Evolutionary conservation across 2,113 vertebrate species (phyloP).

Genomic region (Peromyscus leucopus): DNA sequence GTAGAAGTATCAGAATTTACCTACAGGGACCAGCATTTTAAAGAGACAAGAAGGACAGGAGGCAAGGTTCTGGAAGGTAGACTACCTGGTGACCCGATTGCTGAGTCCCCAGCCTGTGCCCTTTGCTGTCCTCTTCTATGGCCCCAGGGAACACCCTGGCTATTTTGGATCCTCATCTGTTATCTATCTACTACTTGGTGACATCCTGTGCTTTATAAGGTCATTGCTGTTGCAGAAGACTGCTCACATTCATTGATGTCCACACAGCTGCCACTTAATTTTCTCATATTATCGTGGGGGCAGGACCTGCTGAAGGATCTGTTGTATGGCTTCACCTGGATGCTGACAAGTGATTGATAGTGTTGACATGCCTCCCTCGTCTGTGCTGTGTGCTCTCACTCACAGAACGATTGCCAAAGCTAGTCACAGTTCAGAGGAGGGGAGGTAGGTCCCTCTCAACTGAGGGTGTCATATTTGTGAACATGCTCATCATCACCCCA

Average conservation of each 20-base stretch:
- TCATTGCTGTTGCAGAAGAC: background rate
- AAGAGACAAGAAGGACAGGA: background rate
- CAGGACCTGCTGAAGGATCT: background rate
- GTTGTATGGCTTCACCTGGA: background rate
- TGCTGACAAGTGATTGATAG: background rate
- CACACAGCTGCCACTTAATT: background rate
- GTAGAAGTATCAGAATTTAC: background rate
- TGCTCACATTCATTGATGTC: rapidly evolving
- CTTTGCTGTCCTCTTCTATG: background rate
- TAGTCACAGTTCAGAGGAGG: background rate
- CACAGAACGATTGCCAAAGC: no score
- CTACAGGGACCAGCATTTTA: background rate
- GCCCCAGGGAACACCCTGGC: no score
- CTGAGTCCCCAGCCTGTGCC: background rate
- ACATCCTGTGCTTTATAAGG: background rate
- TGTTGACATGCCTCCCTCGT: background rate
- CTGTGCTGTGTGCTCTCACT: background rate
- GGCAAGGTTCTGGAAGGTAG: background rate
- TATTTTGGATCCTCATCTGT: background rate
- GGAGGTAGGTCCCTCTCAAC: rapidly evolving
- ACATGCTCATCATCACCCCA: background rate
- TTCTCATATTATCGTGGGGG: background rate
- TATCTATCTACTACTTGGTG: rapidly evolving
- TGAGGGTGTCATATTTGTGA: rapidly evolving
- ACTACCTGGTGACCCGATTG: background rate